Evolutionary conservation across 2,113 vertebrate genomes (phyloP), one percentile per base, ranked within the genome.

Genomic region (Myotis brandtii): DNA sequence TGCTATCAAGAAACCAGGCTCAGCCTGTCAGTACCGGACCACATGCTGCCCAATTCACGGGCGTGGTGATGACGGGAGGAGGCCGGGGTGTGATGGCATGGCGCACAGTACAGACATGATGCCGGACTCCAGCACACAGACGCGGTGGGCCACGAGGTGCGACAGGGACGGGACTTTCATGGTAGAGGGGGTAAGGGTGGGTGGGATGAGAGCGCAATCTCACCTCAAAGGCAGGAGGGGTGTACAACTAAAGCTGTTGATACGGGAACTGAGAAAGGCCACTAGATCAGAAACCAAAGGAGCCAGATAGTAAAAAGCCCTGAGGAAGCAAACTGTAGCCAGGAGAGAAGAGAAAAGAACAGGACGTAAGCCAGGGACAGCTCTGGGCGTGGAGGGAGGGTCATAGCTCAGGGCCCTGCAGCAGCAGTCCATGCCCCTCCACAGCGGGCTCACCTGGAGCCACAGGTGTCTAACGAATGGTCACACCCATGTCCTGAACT

Each of bases 221-320:
- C 99, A 99, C 99, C 99, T 99, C 99, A 98, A 99, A 99, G 99
- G 99, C 99, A 99, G 99, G 99, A 99, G 99, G 99, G 98, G 98
- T 98, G 99, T 99, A 99, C 99, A 99, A 99, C 99, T 99, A 99
- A 99, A 99, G 98, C 98, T 99, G 99, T 99, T 99, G 99, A 98
- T 99, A 99, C 99, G 98, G 99, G 99, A 99, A 99, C 99, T 99
- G 99, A 99, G 99, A 99, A 99, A 99, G 99, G 99, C 99, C 99
- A 99, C 99, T 99, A 99, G 99, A 99, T 99, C 99, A 99, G 99
- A 99, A 99, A 99, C 99, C 99, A 99, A 99, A 99, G 99, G 99
- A 99, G 99, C 99, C 99, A 99, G 98, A 99, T 99, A 99, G 99
- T 99, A 99, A 99, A 99, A 99, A 99, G 99, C 99, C 99, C 99